A percentile compares a stretch with the other conserved stretches of the same genome.
These are phyloP conservation scores for Synergus umbraculus DNA, from an alignment of 2,888 invertebrate species.

Conservation along the genomic window DNA sequence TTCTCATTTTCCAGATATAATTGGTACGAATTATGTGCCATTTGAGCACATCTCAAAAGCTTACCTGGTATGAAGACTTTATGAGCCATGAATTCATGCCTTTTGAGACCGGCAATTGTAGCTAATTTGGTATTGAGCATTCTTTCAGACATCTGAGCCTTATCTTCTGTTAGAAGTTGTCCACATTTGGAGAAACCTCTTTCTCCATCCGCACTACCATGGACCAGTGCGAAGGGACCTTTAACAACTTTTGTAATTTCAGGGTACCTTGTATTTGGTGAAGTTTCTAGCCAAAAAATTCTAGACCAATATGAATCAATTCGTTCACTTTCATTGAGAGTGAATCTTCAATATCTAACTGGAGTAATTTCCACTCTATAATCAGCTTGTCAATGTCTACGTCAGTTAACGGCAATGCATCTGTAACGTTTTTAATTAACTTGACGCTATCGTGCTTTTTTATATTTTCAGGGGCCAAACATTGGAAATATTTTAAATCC, in stretches of 20 bases:
- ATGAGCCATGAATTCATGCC: no score
- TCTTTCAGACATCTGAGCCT: no score
- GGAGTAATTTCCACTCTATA: constrained; percentile 45
- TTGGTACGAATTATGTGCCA: no score
- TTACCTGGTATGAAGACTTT: no score
- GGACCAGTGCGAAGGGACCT: constrained; percentile 42
- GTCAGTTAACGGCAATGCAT: constrained; percentile 40
- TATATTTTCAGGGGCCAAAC: no score
- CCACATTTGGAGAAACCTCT: constrained; percentile 45
- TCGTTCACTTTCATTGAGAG: neutral
- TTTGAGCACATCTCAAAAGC: no score
- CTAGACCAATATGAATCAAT: constrained; percentile 14
- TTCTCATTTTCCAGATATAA: no score
- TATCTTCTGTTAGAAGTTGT: neutral
- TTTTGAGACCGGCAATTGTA: no score
- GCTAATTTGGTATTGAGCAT: constrained; percentile 4
- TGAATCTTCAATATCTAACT: constrained; percentile 26
- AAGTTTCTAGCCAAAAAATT: no score
- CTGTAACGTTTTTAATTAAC: constrained; percentile 6
- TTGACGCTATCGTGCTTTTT: no score
- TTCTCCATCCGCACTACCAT: constrained; percentile 49
- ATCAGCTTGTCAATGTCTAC: constrained; percentile 36
- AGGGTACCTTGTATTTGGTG: no score
- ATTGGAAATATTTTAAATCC: neutral
- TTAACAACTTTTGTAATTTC: neutral